These are phyloP conservation scores for Tychaedon coryphoeus DNA, from an alignment of 2,113 vertebrate genomes.

Conservation along the genomic window DNA sequence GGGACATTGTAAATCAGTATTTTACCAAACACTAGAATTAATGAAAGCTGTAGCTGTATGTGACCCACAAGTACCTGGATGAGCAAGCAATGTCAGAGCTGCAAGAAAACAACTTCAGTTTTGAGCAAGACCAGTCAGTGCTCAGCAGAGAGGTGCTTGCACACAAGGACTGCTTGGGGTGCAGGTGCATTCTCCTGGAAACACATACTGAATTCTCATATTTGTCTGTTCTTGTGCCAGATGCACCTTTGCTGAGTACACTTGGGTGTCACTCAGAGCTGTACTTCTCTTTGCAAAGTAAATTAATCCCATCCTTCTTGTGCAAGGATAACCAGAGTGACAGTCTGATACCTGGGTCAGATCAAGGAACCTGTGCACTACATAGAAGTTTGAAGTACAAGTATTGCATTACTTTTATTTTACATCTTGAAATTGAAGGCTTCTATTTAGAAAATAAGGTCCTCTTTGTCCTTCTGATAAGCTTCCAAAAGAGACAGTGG, in stretches of 20 bases:
- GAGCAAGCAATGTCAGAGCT: neutral
- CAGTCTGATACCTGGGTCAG: neutral
- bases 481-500: neutral
- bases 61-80: neutral
- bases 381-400: neutral
- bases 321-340: neutral
- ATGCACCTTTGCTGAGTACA: neutral
- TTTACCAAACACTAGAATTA: neutral
- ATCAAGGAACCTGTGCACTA: neutral
- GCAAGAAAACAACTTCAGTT: neutral
- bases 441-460: neutral
- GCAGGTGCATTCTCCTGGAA: neutral
- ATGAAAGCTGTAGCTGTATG: neutral
- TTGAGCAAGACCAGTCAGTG: neutral
- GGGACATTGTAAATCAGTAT: neutral
- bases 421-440: neutral
- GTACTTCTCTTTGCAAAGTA: neutral
- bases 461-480: neutral
- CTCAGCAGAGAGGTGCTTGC: neutral
- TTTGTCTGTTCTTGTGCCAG: neutral
- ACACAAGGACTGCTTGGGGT: rapidly evolving
- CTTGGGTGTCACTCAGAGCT: neutral
- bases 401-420: neutral
- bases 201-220: neutral
- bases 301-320: neutral